These are phyloP conservation scores for Pseudopodoces humilis DNA, from an alignment of 2,113 vertebrate genomes.

Conservation along the genomic window DNA sequence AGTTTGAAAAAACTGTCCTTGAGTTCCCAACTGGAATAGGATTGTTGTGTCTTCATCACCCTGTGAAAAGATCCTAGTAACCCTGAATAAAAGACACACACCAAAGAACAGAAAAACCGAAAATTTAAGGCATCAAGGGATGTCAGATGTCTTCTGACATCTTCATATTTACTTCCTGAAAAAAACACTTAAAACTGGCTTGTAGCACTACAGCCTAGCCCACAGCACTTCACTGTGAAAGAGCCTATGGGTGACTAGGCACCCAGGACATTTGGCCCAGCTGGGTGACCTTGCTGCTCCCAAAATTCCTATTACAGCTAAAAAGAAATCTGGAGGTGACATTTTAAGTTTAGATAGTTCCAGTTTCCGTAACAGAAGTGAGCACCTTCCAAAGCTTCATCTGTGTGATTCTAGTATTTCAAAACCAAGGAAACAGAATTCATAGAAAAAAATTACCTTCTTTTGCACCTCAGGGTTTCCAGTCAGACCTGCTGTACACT, in stretches of 20 bases:
- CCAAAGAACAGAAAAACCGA: too few relatives aligned
- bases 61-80: too few relatives aligned
- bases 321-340: not conserved
- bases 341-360: not conserved
- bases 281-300: not conserved
- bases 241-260: not conserved
- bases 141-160: not conserved
- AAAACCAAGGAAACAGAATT: not conserved
- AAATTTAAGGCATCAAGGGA: not conserved
- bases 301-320: not conserved
- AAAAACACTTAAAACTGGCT: not conserved
- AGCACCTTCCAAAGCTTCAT: not conserved
- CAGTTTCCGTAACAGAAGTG: not conserved
- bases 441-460: not conserved
- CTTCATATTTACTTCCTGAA: not conserved
- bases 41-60: too few relatives aligned
- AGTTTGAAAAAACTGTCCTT: too few relatives aligned
- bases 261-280: not conserved
- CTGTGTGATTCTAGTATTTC: not conserved
- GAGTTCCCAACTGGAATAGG: too few relatives aligned
- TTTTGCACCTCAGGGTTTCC: not conserved
- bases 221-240: fast-evolving
- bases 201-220: not conserved
- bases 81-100: too few relatives aligned
- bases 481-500: not conserved